Evolutionary conservation across 2,113 vertebrate genomes (phyloP).

Genomic region (Dicaeum eximium): DNA sequence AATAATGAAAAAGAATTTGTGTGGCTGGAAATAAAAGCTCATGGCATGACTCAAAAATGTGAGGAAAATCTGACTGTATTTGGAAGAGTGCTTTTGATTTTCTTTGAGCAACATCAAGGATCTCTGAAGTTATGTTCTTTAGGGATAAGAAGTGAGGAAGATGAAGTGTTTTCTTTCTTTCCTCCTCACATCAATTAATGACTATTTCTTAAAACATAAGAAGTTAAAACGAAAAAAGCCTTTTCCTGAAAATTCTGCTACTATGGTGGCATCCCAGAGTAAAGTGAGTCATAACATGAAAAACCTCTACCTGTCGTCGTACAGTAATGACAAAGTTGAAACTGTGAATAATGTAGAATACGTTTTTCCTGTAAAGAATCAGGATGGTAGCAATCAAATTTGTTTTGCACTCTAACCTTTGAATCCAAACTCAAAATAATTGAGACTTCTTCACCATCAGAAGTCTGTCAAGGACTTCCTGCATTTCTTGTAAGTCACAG

Average conservation of each 20-base stretch:
- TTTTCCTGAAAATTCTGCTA: neutral
- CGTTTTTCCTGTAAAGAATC: neutral
- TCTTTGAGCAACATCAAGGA: neutral
- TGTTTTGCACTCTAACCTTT: neutral
- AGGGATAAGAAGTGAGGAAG: neutral
- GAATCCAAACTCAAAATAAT: neutral
- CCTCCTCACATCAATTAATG: neutral
- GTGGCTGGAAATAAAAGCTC: neutral
- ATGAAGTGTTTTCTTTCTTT: neutral
- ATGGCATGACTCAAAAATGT: neutral
- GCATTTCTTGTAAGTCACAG: neutral
- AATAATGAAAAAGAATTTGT: neutral
- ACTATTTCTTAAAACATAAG: neutral
- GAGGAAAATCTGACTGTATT: neutral
- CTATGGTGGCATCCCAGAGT: neutral
- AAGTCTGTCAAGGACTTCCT: neutral
- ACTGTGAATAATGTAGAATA: neutral
- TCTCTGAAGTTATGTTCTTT: neutral
- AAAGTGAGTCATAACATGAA: neutral
- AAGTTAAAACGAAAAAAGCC: neutral
- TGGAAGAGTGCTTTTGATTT: neutral
- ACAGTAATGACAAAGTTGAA: neutral
- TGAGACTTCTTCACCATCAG: neutral
- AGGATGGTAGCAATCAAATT: neutral
- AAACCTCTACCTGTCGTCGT: neutral